Conservation (phyloP, 1,140 invertebrate species). For the Spodoptera litura region DNA sequence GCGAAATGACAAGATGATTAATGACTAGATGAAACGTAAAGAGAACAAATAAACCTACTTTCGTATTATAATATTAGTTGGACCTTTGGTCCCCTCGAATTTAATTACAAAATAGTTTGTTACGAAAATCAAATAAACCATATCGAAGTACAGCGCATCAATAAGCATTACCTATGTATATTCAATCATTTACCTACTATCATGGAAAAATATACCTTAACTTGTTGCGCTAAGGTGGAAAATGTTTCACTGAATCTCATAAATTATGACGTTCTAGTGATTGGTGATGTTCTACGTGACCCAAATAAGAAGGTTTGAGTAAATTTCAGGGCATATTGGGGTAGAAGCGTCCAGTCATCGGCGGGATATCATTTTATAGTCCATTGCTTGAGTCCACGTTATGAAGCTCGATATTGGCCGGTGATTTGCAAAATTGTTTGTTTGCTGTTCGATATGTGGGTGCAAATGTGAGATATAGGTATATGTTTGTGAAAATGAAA, state of each 20-base stretch:
- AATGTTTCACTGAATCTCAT: neutral
- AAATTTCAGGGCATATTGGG: conserved; percentile 38
- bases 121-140: neutral
- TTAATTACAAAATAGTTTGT: conserved; percentile 3
- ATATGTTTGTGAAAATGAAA: too few relatives aligned
- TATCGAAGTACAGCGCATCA: neutral
- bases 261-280: conserved; percentile 35
- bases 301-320: conserved; percentile 42
- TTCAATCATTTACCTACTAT: neutral
- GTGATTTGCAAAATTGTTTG: conserved; percentile 18
- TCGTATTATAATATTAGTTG: conserved; percentile 7
- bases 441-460: conserved; percentile 4
- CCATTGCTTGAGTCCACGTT: conserved; percentile 22
- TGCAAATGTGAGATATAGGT: neutral
- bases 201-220: neutral
- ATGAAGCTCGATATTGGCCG: neutral
- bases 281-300: conserved; percentile 33
- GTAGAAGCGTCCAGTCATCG: conserved; percentile 42
- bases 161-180: neutral
- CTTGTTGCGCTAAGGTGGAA: neutral
- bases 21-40: neutral
- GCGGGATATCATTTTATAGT: conserved; percentile 39
- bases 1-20: too few relatives aligned
- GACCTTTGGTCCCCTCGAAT: neutral
- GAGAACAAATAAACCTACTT: neutral